Conservation (phyloP, 2,888 invertebrate species). For the Yponomeuta malinellus region DNA sequence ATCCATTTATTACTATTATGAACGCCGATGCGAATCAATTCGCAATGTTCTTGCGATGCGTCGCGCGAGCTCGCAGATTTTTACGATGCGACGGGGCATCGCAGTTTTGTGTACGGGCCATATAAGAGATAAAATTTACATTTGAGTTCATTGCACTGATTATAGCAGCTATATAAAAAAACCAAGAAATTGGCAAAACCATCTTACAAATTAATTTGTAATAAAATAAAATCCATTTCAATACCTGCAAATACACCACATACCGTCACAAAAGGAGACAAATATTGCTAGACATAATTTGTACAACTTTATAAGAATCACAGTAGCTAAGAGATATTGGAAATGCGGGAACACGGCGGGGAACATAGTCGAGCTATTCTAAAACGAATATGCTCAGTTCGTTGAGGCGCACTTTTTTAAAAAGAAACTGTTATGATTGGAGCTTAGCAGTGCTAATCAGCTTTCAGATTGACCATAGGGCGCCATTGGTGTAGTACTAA, state of each 20-base stretch:
- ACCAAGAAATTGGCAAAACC: background rate
- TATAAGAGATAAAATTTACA: background rate
- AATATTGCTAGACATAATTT: background rate
- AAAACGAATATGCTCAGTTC: constrained; percentile 55
- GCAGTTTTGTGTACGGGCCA: background rate
- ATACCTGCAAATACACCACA: background rate
- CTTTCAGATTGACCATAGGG: too few species aligned
- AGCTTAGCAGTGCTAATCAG: background rate
- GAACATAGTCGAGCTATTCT: constrained; percentile 36
- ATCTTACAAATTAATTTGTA: background rate
- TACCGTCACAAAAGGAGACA: background rate
- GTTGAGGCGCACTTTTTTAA: background rate
- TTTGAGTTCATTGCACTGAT: constrained; percentile 5
- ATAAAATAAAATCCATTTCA: constrained; percentile 4
- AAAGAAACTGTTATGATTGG: background rate
- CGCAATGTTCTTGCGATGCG: too few species aligned
- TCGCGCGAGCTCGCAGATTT: too few species aligned
- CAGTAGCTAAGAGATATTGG: background rate
- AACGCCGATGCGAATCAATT: too few species aligned
- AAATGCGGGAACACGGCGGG: background rate
- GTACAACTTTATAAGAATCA: constrained; percentile 7
- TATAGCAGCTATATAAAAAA: background rate
- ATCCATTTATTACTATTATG: too few species aligned
- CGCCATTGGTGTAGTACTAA: background rate
- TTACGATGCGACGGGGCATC: too few species aligned